Evolutionary conservation across 2,888 invertebrate species (phyloP).

Genomic region (Cybosia mesomella): DNA sequence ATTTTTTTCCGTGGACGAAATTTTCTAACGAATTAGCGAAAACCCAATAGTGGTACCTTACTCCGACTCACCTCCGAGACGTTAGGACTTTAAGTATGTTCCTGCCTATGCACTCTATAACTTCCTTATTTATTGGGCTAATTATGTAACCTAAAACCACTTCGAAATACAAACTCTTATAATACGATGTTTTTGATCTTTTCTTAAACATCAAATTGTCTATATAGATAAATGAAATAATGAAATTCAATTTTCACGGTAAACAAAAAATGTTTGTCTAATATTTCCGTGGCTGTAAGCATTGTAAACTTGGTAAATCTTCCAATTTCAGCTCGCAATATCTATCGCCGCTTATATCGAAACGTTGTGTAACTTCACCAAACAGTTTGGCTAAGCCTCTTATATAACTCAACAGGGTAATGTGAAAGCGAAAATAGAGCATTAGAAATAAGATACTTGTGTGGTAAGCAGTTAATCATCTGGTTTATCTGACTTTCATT

Average conservation of each 20-base stretch:
- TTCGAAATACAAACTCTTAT: neutral
- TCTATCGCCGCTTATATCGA: constrained; percentile 11
- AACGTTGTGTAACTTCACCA: constrained; percentile 11
- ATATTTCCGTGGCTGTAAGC: constrained; percentile 16
- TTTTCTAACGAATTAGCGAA: too few relatives aligned
- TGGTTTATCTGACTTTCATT: constrained; percentile 15
- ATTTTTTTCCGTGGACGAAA: too few relatives aligned
- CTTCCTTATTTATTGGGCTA: too few relatives aligned
- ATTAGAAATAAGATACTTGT: constrained; percentile 13
- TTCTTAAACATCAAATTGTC: neutral
- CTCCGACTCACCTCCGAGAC: too few relatives aligned
- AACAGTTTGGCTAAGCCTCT: constrained; percentile 10
- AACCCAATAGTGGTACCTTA: too few relatives aligned
- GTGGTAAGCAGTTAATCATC: constrained; percentile 6
- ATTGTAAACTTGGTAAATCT: constrained; percentile 17
- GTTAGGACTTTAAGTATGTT: too few relatives aligned
- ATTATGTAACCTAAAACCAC: neutral
- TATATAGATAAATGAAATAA: constrained; percentile 22
- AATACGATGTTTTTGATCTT: neutral
- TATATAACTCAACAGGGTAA: constrained; percentile 11
- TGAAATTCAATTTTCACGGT: constrained; percentile 24
- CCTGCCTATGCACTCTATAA: too few relatives aligned
- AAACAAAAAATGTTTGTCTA: constrained; percentile 19
- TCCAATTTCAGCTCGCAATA: constrained; percentile 25
- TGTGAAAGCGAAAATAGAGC: constrained; percentile 7